Percentiles rank a stretch among this genome's conserved stretches.
phyloP scores from a whole-genome alignment of 2,113 vertebrate species.

The Eidolon helvum region DNA sequence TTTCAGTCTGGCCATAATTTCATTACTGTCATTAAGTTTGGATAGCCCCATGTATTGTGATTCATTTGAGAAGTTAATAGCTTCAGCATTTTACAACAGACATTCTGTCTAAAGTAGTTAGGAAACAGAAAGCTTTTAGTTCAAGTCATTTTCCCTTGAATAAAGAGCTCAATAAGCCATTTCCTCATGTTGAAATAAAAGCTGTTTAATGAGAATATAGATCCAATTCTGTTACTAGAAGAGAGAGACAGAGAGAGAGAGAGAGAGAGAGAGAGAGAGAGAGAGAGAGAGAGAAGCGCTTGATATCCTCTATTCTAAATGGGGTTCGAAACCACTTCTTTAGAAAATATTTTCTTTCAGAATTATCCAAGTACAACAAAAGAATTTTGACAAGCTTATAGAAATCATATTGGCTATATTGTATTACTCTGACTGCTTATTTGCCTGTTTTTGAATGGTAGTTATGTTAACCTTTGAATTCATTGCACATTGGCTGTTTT shows the following conservation, averaged over 20 bases:
- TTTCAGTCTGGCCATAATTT: background rate
- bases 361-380: background rate
- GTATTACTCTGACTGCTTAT: background rate
- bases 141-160: background rate
- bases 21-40: background rate
- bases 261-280: background rate
- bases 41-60: background rate
- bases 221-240: background rate
- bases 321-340: background rate
- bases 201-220: background rate
- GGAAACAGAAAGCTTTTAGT: conserved; percentile 12
- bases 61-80: background rate
- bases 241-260: background rate
- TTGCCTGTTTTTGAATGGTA: background rate
- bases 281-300: background rate
- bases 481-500: background rate
- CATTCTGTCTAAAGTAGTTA: background rate
- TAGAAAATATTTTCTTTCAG: background rate
- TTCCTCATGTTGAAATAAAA: conserved; percentile 5
- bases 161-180: background rate
- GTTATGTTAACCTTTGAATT: background rate
- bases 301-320: background rate
- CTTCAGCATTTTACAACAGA: conserved; percentile 6
- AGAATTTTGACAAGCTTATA: background rate
- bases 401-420: background rate